A percentile compares a stretch with the other conserved stretches of the same genome.
These are phyloP conservation scores for Colossoma macropomum DNA, from an alignment of 2,113 vertebrate species.

Conservation along the genomic window DNA sequence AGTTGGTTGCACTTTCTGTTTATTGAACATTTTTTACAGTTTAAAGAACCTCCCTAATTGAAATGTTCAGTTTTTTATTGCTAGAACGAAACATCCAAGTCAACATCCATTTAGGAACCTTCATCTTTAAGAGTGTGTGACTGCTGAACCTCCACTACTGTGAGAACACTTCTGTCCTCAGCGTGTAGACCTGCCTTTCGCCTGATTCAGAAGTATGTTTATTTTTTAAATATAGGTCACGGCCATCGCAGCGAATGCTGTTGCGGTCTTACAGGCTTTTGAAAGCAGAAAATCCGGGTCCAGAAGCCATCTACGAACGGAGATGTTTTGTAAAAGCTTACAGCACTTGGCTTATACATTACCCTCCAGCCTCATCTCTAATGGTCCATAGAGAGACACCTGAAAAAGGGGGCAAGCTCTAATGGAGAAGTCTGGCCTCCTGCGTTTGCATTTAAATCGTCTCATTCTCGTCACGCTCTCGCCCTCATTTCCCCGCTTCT, in stretches of 20 bases:
- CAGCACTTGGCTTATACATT: conserved; percentile 5
- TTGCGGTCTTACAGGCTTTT: background rate
- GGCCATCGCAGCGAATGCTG: background rate
- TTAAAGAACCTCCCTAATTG: too few relatives aligned
- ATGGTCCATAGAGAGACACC: conserved; percentile 27
- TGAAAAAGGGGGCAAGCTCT: conserved; percentile 20
- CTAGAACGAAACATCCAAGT: too few relatives aligned
- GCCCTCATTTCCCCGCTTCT: background rate
- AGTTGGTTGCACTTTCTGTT: too few relatives aligned
- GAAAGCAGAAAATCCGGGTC: background rate
- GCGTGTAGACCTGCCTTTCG: background rate
- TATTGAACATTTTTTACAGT: too few relatives aligned
- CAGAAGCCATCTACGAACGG: background rate
- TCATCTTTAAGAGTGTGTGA: too few relatives aligned
- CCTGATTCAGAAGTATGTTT: background rate
- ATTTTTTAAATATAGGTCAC: background rate
- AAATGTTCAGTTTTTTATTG: too few relatives aligned
- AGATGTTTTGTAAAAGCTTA: conserved; percentile 1
- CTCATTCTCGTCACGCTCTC: conserved; percentile 28
- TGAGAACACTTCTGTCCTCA: background rate
- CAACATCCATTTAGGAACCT: too few relatives aligned
- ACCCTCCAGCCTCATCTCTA: conserved; percentile 4
- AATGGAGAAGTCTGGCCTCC: conserved; percentile 20
- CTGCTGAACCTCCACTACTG: background rate
- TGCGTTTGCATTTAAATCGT: conserved; percentile 46